phyloP scores from a whole-genome alignment of 2,888 invertebrate genomes.

The Rugalucina vietnamica region DNA sequence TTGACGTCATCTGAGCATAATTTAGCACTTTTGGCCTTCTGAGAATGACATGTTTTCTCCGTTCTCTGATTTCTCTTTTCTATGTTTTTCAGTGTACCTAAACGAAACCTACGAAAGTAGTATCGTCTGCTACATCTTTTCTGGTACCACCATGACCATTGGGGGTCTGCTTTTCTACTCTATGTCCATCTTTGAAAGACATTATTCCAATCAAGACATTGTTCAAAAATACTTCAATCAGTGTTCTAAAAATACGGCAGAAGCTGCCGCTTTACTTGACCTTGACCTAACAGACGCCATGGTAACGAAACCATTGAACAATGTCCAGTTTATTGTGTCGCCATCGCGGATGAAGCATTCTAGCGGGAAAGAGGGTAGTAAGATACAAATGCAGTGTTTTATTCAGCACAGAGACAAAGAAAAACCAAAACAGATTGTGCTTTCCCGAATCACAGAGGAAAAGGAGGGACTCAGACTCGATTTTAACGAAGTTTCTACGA shows the following conservation, averaged over 20 bases:
- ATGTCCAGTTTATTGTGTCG: slow-evolving; percentile 74
- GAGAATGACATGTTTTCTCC: slow-evolving; percentile 93
- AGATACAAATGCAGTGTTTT: slow-evolving; percentile 77
- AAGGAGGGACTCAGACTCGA: slow-evolving; percentile 73
- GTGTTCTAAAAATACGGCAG: slow-evolving; percentile 75
- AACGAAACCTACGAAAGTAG: slow-evolving; percentile 69
- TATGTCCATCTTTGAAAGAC: slow-evolving; percentile 79
- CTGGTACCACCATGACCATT: slow-evolving; percentile 76
- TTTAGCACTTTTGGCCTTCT: no score
- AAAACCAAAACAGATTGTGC: slow-evolving; percentile 75
- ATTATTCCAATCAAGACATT: slow-evolving; percentile 79
- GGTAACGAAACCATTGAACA: slow-evolving; percentile 74
- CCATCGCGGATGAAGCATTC: slow-evolving; percentile 70
- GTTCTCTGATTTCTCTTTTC: slow-evolving; percentile 87
- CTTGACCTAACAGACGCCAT: slow-evolving; percentile 77
- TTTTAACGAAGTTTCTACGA: slow-evolving; percentile 70
- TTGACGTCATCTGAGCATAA: no score
- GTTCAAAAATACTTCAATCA: slow-evolving; percentile 77
- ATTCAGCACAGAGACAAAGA: slow-evolving; percentile 77
- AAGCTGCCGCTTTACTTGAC: slow-evolving; percentile 79
- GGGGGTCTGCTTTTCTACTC: slow-evolving; percentile 78
- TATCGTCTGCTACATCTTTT: slow-evolving; percentile 78
- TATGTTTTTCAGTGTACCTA: slow-evolving; percentile 76
- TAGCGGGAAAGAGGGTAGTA: slow-evolving; percentile 68
- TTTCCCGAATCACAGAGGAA: slow-evolving; percentile 79